Base-by-base conservation (phyloP, 2,888 invertebrate genomes). In the Smittia aterrima region DNA sequence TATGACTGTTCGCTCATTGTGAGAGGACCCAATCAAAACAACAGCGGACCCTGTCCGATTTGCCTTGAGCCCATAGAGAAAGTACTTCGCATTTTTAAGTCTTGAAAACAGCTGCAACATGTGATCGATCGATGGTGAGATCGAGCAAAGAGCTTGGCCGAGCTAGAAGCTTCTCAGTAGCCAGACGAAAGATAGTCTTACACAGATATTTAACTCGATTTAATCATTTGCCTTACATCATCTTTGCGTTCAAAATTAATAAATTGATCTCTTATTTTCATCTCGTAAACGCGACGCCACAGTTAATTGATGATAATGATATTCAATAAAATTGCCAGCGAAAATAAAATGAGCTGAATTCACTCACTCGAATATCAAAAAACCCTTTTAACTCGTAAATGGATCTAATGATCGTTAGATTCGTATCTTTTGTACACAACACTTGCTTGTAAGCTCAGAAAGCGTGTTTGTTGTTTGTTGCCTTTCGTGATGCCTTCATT, bases 71-170 rank as follows among this genome's bases (percentile, higher is more conserved):
- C 89, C 75, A 98, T 98, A 77, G 89, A 92, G 79, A 98, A 98
- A 82, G 96, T 98, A 76, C 98, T 98, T 78, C 90, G 95, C 79
- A 96, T 94, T 11, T 98, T 96, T 83, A 92, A 94, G 80, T 95
- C 95, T 79, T 94, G 88, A 90, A 16, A 16, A 18, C 38, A 38
- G 38, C 38, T n/a, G 38, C 38, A 38, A 38, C 38, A 38, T 4
- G 38, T 38, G 38, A 11, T 4, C 38, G 47, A n/a, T 3, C 2
- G 2, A 6, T 2, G 47, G 16, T 3, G 11, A 47, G 16, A 47
- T 47, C n/a, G 11, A n/a, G 47, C 2, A 47, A 47, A 11, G n/a
- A n/a, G 47, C 47, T n/a, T n/a, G n/a, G n/a, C n/a, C n/a, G 11
- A 16, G 11, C 11, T 11, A 47, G 11, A n/a, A 47, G 11, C 11